Percentiles rank a stretch among this genome's conserved stretches.
phyloP scores from a whole-genome alignment of 1,140 invertebrate species.

The Drosophila repletoides region DNA sequence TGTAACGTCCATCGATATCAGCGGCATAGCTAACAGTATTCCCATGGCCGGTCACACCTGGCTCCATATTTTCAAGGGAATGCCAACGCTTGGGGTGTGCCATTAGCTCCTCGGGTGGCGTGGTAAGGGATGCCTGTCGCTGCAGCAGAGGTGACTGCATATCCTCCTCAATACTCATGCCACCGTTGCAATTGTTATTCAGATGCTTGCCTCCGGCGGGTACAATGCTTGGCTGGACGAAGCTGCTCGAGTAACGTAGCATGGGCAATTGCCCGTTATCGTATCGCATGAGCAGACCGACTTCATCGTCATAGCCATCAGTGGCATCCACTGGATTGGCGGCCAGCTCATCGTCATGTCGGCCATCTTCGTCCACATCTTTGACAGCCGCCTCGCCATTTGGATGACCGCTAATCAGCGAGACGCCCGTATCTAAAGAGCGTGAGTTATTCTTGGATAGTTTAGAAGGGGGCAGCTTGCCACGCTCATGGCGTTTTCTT shows the following conservation, averaged over 20 bases:
- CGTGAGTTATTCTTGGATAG: constrained; percentile 79
- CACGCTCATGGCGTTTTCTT: constrained; percentile 64
- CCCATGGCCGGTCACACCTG: constrained; percentile 81
- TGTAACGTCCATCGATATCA: constrained; percentile 61
- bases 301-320: constrained; percentile 73
- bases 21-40: constrained; percentile 76
- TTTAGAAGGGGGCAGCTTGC: constrained; percentile 74
- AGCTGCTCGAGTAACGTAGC: constrained; percentile 54
- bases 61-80: constrained; percentile 88
- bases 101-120: constrained; percentile 83
- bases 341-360: constrained; percentile 38
- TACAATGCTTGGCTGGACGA: constrained; percentile 61
- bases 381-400: constrained; percentile 48
- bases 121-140: constrained; percentile 83
- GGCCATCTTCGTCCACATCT: constrained; percentile 35
- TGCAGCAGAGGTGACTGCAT: constrained; percentile 84
- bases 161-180: constrained; percentile 81
- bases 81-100: constrained; percentile 87
- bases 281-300: constrained; percentile 67
- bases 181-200: constrained; percentile 83
- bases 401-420: constrained; percentile 72
- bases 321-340: constrained; percentile 63
- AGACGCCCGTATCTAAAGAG: constrained; percentile 74
- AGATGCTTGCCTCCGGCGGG: constrained; percentile 75
- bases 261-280: constrained; percentile 66